Base-by-base conservation (phyloP, 1,140 invertebrate genomes). In the Pogonomyrmex californicus region DNA sequence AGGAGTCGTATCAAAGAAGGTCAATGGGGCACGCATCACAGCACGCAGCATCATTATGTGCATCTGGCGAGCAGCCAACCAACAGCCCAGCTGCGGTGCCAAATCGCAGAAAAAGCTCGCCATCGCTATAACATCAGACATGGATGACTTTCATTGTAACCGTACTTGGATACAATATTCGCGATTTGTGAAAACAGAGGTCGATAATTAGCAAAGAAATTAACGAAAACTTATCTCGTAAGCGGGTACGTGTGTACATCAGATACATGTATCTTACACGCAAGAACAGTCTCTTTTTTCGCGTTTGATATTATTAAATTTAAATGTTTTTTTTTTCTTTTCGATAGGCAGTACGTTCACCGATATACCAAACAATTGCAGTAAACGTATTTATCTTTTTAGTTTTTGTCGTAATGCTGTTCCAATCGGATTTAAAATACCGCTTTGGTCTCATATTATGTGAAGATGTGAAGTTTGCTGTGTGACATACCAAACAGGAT, bases 1-100 rank as follows among this genome's bases (percentile, higher is more conserved):
- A 62, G 98, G 98, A 87, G 98, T 99, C 90, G 97, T 97, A 95
- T 99, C 98, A 96, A 98, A 99, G 96, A 99, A 98, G 94, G 96
- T 95, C 95, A 98, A 96, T 86, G 97, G 97, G 75, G 97, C 96
- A 92, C 96, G 96, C 92, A 99, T 95, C 92, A 99, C 96, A 92
- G 97, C 97, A 71, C 94, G 91, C 93, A 99, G 96, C 95, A 99
- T 97, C 85, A 96, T 92, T 88, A 96, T 94, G 96, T 99, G 99
- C 91, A 99, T 95, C 60, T 96, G 94, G 87, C 95, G 95, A 83
- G 98, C 97, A 38, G 98, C 98, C 77, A 96, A 93, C 96, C 97
- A 97, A 92, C 96, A 96, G 91, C 97, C 97, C 95, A 98, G 94
- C 90, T 96, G 96, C 79, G 97, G 97, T 92, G 96, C 95, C 95